Conservation (phyloP, 23 tunicate genomes). For the Styela clava region DNA sequence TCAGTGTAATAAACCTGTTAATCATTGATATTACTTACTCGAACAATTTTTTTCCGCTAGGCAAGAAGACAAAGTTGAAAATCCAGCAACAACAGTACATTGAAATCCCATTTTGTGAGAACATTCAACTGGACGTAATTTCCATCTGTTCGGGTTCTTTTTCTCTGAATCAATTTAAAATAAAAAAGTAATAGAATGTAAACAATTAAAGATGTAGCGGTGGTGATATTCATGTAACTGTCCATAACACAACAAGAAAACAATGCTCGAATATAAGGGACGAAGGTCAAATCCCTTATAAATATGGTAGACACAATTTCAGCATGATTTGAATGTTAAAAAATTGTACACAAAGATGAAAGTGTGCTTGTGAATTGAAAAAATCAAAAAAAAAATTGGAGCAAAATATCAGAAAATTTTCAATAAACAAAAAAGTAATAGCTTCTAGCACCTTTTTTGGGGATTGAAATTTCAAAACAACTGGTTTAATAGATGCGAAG, state of each 20-base stretch:
- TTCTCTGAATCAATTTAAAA: not conserved
- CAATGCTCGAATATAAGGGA: not conserved
- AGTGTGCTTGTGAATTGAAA: no score
- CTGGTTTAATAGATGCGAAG: no score
- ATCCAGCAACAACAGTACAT: slow-evolving; percentile 4
- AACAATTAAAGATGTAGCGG: not conserved
- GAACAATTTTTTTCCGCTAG: slow-evolving; percentile 12
- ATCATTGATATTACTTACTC: not conserved
- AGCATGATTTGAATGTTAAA: no score
- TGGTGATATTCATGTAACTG: not conserved
- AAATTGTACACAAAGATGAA: no score
- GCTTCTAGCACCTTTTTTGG: no score
- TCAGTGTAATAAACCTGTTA: no score
- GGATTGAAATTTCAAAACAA: no score
- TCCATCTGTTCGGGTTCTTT: slow-evolving; percentile 7
- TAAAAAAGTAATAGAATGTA: not conserved
- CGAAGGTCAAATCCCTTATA: not conserved
- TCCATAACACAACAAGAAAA: not conserved
- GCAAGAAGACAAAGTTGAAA: slow-evolving; percentile 13
- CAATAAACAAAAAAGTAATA: no score
- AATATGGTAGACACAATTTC: no score
- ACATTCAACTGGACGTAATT: slow-evolving; percentile 13
- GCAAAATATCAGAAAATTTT: no score
- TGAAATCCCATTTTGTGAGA: slow-evolving; percentile 14
- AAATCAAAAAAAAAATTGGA: no score